Base-by-base conservation (phyloP, 2,888 invertebrate genomes). In the Lymantria monacha region DNA sequence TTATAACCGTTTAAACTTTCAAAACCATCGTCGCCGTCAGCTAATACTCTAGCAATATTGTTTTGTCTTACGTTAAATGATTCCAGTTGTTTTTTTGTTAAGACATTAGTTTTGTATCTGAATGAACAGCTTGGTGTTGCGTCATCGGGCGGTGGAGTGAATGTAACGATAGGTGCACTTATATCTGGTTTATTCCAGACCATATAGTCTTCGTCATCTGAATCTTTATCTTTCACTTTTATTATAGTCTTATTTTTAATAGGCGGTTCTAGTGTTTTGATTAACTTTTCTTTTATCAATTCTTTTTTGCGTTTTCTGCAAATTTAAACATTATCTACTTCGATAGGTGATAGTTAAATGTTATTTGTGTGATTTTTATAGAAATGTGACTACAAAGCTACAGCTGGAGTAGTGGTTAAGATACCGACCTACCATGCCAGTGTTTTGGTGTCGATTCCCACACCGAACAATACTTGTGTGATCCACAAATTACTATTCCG, bases 1-100 rank as follows among this genome's bases (percentile, higher is more conserved):
- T 95, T 95, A 75, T 96, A 96, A 9, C 96, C 96, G 69, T 96
- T 96, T 9, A 97, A 92, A 78, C 96, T 96, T 85, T 97, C 97
- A 71, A 97, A 96, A 11, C 96, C 97, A 74, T 97, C 96, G 73
- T 97, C 97, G 74, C 96, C 91, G 54, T 92, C 92, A 30, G 87
- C 86, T 42, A 88, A 78, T 22, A 11, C 76, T 69, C 77, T 74
- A 0, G 78, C 72, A 38, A 75, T 65, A 41, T 76, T 78, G 48
- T 78, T 79, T 51, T 85, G 84, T 51, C 83, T 68, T 11, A 87
- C 80, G 53, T 89, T 89, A 52, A 88, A 87, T n/a, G 79, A 85
- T 70, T 90, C 89, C 51, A 91, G 66, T 57, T 87, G 85, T 62
- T 87, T 91, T 64, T 85, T 88, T n/a, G 89, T 91, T 44, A 91